Conservation (phyloP, 1,140 invertebrate genomes). For the Mya arenaria region DNA sequence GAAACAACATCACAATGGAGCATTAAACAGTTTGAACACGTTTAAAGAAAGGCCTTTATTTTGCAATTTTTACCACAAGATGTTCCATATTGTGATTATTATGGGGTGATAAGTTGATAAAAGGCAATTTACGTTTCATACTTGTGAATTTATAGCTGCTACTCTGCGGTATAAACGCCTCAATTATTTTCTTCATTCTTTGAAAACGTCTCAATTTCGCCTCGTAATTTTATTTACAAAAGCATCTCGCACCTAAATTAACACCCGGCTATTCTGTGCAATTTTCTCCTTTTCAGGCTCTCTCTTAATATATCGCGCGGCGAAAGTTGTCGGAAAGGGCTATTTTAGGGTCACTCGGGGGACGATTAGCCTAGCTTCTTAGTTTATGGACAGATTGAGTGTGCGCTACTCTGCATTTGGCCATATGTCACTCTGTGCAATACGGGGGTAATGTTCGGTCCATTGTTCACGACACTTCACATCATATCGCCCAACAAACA, state of each 20-base stretch:
- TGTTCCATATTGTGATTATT: too few species aligned
- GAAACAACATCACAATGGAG: too few species aligned
- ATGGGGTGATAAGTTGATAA: not conserved
- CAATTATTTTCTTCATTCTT: conserved; percentile 13
- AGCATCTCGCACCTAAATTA: conserved; percentile 21
- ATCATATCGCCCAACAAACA: conserved; percentile 39
- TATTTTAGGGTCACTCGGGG: conserved; percentile 34
- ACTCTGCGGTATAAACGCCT: not conserved
- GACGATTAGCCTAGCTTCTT: conserved; percentile 6
- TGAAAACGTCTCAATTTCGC: conserved; percentile 45
- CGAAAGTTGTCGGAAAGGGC: conserved; percentile 36
- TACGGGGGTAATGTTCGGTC: conserved; percentile 38
- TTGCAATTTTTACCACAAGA: too few species aligned
- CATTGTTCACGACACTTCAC: conserved; percentile 50
- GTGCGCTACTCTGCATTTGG: conserved; percentile 7
- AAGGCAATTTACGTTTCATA: not conserved
- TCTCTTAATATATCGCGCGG: conserved; percentile 37
- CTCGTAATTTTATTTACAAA: conserved; percentile 42
- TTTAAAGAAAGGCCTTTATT: too few species aligned
- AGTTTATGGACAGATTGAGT: conserved; percentile 44
- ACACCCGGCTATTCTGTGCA: conserved; percentile 17
- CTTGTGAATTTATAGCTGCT: not conserved
- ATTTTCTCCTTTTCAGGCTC: conserved; percentile 28
- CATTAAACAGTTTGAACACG: too few species aligned
- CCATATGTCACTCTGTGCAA: conserved; percentile 57